Evolutionary conservation across 2,797 vertebrate genomes (phyloP), one percentile per base, ranked within the genome.

Genomic region (Adelosebastes latens): DNA sequence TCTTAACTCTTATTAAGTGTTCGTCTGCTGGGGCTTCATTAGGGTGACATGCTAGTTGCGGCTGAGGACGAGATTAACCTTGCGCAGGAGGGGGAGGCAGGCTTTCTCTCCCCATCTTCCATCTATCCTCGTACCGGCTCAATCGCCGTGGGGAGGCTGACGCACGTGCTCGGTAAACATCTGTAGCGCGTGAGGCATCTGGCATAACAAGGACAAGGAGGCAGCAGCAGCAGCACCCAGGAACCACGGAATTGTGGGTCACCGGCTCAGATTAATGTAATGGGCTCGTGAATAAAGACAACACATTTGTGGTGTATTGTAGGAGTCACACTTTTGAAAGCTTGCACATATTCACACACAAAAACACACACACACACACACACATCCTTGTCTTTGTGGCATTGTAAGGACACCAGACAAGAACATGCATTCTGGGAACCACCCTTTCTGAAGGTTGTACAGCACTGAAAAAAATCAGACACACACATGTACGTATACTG

Each of bases 1-100:
- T 94, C 94, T 96, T 96, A 96, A 96, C 95, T 96, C 94, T 94
- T 96, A 94, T 95, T 96, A 96, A 95, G 93, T 93, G 93, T 93
- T 91, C 39, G 94, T 94, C 96, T 96, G 91, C 90, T 77, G 95
- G 95, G 95, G 94, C 94, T 95, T 96, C 95, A 96, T 96, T 96
- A 96, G 88, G 91, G 91, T 88, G 94, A 95, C 95, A 92, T 81
- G 83, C 82, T 88, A 88, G 92, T 88, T 93, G 90, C 87, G 81
- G 87, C 87, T 81, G 86, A 91, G 89, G 92, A 93, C 49, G 66
- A 94, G 93, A 93, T 95, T 96, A 95, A 96, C 95, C 96, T 96
- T 96, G 93, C 64, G 11, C 67, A 46, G 49, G 89, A 87, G 89
- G 82, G 87, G 87, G 76, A 76, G 79, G 80, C 46, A 27, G 73